Conservation (phyloP, 2,113 vertebrate genomes). For the Poecile atricapillus region DNA sequence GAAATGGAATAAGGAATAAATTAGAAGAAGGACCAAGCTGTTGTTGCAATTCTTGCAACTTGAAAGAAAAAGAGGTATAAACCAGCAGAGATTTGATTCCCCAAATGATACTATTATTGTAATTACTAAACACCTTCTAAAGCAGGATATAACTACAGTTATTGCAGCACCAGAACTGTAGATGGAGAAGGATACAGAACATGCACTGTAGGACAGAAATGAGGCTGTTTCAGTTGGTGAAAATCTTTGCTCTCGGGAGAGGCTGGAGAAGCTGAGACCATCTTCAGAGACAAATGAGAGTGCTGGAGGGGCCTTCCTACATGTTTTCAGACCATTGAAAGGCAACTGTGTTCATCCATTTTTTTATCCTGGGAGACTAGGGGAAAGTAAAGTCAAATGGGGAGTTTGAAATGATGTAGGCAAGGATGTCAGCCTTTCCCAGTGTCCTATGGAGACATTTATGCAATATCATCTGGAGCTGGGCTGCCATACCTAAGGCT, state of each 20-base stretch:
- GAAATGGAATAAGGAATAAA: conserved; percentile 13
- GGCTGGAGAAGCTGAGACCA: neutral
- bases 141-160: neutral
- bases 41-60: neutral
- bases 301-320: neutral
- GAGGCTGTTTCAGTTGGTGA: neutral
- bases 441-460: neutral
- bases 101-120: neutral
- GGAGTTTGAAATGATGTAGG: neutral
- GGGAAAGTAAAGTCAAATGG: neutral
- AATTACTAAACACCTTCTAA: neutral
- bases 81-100: neutral
- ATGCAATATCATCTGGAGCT: neutral
- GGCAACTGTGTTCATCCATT: neutral
- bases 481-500: neutral
- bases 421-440: neutral
- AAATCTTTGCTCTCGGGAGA: neutral
- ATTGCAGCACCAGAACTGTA: neutral
- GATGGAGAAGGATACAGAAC: neutral
- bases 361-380: neutral
- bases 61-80: neutral
- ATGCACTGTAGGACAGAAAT: neutral
- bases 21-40: neutral
- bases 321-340: neutral
- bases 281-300: neutral